These are phyloP conservation scores for Cladorhizidae sp. DNA, from an alignment of 37 sponge, comb jelly and placozoan genomes.

Conservation along the genomic window DNA sequence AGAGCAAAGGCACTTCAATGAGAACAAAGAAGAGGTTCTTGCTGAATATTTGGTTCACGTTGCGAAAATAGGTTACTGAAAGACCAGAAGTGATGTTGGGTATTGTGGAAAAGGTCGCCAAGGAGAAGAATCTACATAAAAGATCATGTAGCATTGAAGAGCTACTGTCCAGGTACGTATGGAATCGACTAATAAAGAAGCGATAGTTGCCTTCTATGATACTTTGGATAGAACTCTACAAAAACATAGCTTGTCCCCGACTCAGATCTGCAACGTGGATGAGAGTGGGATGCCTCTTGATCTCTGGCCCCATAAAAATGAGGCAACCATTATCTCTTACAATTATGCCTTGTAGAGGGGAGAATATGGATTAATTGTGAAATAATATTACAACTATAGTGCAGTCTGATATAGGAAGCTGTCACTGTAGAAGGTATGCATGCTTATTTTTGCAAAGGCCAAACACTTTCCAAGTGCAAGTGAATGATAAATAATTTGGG, in stretches of 20 bases:
- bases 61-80: conserved; percentile 17
- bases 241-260: background rate
- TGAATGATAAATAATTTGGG: no score
- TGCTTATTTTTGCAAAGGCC: no score
- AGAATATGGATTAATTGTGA: no score
- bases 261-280: background rate
- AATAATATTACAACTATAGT: no score
- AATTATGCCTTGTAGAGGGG: no score
- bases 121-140: background rate
- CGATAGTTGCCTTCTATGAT: conserved; percentile 7
- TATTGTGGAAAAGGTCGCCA: conserved; percentile 11
- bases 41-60: conserved; percentile 5
- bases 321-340: no score
- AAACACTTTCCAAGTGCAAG: no score
- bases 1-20: background rate
- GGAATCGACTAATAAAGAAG: no score
- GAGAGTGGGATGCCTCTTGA: no score
- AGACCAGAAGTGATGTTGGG: conserved; percentile 8
- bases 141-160: background rate
- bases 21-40: background rate
- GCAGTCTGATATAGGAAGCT: no score
- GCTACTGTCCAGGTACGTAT: background rate
- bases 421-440: no score
- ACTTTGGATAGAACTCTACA: conserved; percentile 14
- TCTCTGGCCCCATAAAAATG: no score